phyloP scores from a whole-genome alignment of 2,113 vertebrate species.

The Pungitius pungitius region DNA sequence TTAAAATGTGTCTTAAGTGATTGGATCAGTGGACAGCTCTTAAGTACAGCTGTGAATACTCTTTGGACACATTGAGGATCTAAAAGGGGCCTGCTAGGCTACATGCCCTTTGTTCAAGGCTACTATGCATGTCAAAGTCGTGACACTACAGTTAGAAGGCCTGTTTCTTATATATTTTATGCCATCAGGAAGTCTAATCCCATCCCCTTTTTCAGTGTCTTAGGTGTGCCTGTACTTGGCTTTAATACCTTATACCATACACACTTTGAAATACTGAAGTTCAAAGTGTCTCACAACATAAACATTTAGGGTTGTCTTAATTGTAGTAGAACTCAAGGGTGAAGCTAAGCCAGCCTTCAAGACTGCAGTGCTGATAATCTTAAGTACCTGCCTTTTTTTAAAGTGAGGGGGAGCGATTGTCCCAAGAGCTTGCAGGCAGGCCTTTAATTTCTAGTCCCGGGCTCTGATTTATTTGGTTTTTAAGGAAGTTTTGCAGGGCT shows the following conservation, averaged over 20 bases:
- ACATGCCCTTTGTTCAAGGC: neutral
- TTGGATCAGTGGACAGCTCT: too few species aligned
- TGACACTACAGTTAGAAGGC: neutral
- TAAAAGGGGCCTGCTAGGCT: neutral
- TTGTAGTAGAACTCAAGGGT: slow-evolving; percentile 40
- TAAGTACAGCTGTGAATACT: neutral
- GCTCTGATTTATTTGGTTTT: slow-evolving; percentile 91
- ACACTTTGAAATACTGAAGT: neutral
- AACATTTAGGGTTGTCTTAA: slow-evolving; percentile 29
- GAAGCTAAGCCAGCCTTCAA: slow-evolving; percentile 45
- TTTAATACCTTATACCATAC: slow-evolving; percentile 6
- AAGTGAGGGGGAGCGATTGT: slow-evolving; percentile 11
- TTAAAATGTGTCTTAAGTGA: neutral
- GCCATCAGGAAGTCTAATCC: neutral
- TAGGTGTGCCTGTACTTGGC: neutral
- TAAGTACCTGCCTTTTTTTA: slow-evolving; percentile 45
- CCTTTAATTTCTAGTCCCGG: slow-evolving; percentile 88
- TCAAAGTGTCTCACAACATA: slow-evolving; percentile 13
- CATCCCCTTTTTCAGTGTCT: slow-evolving; percentile 4
- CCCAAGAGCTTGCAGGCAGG: slow-evolving; percentile 73
- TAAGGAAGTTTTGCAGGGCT: slow-evolving; percentile 89
- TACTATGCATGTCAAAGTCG: neutral
- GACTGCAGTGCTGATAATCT: slow-evolving; percentile 63
- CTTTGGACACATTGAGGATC: neutral
- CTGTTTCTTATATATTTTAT: neutral